Evolutionary conservation across 2,113 vertebrate species (phyloP).

Genomic region (Numenius arquata): DNA sequence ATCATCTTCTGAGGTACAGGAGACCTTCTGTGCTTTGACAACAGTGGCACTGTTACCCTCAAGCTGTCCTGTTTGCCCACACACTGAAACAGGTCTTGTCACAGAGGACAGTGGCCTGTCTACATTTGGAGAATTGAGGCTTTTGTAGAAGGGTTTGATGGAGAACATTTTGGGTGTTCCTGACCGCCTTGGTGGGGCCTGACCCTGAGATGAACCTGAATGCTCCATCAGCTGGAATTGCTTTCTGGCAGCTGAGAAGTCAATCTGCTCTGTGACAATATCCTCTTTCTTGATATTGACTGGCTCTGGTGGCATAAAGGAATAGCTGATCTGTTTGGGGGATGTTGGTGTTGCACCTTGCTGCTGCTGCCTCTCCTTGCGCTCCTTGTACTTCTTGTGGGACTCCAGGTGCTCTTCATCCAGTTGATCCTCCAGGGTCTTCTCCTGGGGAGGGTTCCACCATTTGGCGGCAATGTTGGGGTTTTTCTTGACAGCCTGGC

Average conservation of each 20-base stretch:
- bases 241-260: conserved; percentile 90
- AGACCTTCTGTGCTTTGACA: conserved; percentile 71
- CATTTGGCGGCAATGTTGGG: conserved; percentile 90
- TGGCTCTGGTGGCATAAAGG: conserved; percentile 54
- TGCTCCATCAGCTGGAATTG: conserved; percentile 90
- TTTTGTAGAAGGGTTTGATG: conserved; percentile 88
- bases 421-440: conserved; percentile 87
- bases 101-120: conserved; percentile 64
- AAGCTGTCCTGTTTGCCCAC: conserved; percentile 3
- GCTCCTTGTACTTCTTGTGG: conserved; percentile 91
- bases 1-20: conserved; percentile 51
- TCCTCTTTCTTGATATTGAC: conserved; percentile 79
- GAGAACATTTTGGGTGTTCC: conserved; percentile 86
- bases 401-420: conserved; percentile 91
- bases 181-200: conserved; percentile 71
- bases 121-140: conserved; percentile 61
- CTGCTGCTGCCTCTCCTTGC: conserved; percentile 86
- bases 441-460: conserved; percentile 98
- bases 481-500: conserved; percentile 96
- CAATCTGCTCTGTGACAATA: conserved; percentile 90
- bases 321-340: conserved; percentile 36
- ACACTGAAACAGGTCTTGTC: conserved; percentile 18
- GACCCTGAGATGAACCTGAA: conserved; percentile 61
- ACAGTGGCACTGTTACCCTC: conserved; percentile 21
- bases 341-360: conserved; percentile 23